Evolutionary conservation across 2,797 vertebrate species (phyloP), one percentile per base, ranked within the genome.

Genomic region (Aeoliscus strigatus): DNA sequence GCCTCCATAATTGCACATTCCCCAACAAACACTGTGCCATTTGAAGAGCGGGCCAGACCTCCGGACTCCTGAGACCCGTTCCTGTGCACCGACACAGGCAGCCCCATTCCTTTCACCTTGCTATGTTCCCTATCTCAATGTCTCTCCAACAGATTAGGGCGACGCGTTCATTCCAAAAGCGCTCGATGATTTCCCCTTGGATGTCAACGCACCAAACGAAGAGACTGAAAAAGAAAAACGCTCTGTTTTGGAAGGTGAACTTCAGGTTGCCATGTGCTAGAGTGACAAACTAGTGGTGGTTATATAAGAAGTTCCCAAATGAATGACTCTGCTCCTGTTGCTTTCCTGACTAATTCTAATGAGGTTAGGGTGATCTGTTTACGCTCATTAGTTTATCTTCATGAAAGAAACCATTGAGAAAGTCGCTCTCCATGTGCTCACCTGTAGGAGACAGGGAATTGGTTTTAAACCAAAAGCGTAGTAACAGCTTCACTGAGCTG

Each of bases 1-100:
- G 77, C 77, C 85, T 87, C 86, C 79, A 83, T 89, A 89, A 90
- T 90, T 90, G 87, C 86, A 85, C 88, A 90, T 89, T 90, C 87
- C 88, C 85, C 84, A 87, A 84, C 84, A 86, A 89, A 87, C 85
- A 81, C 87, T 67, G 81, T 79, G 80, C 85, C 82, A 87, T 87
- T 84, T 88, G 86, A 87, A 87, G 86, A 86, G 79, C 14, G 76
- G 83, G 84, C 85, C 87, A 87, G 87, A 86, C 85, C 84, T 85
- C 73, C 42, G 83, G 85, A 87, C 86, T 87, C 86, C 86, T 78
- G 69, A 80, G 79, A 80, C 76, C 73, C 25, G 66, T 72, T 79
- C 70, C 64, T 67, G 66, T 66, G 60, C 66, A 23, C 60, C 61
- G 65, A 73, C 74, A 73, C 64, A 77, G 66, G 62, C 78, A 69